Evolutionary conservation across 2,888 invertebrate genomes (phyloP).

Genomic region (Chelonus formosanus): DNA sequence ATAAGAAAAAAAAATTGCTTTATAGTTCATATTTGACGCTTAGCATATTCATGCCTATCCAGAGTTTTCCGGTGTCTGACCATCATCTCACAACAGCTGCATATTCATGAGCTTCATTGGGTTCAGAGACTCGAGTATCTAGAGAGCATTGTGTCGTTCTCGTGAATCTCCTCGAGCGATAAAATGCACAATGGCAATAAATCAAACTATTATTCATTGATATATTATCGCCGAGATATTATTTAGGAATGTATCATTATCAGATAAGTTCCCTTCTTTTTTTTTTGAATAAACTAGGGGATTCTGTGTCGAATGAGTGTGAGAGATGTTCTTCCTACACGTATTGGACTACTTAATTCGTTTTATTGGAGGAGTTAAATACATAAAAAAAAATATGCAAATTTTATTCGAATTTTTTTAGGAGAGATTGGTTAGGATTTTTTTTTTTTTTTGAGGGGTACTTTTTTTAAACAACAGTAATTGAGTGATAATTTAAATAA

Average conservation of each 20-base stretch:
- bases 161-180: not conserved
- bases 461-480: too few relatives aligned
- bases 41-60: constrained; percentile 55
- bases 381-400: too few relatives aligned
- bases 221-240: constrained; percentile 3
- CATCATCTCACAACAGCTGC: constrained; percentile 50
- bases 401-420: too few relatives aligned
- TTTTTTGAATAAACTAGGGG: not conserved
- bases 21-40: constrained; percentile 48
- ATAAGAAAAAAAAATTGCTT: constrained; percentile 37
- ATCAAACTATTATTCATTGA: constrained; percentile 4
- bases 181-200: not conserved
- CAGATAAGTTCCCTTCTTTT: too few relatives aligned
- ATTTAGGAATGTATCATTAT: constrained; percentile 24
- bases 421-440: too few relatives aligned
- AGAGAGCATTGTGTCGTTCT: constrained; percentile 11
- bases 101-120: constrained; percentile 53
- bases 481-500: too few relatives aligned
- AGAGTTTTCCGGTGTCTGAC: constrained; percentile 58
- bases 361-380: too few relatives aligned
- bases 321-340: too few relatives aligned
- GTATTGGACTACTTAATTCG: too few relatives aligned
- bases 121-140: constrained; percentile 10
- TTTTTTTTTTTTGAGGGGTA: too few relatives aligned
- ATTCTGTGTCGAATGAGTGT: too few relatives aligned